These are phyloP conservation scores for Chrysolina oricalcia DNA, from an alignment of 2,888 invertebrate genomes.

Conservation along the genomic window DNA sequence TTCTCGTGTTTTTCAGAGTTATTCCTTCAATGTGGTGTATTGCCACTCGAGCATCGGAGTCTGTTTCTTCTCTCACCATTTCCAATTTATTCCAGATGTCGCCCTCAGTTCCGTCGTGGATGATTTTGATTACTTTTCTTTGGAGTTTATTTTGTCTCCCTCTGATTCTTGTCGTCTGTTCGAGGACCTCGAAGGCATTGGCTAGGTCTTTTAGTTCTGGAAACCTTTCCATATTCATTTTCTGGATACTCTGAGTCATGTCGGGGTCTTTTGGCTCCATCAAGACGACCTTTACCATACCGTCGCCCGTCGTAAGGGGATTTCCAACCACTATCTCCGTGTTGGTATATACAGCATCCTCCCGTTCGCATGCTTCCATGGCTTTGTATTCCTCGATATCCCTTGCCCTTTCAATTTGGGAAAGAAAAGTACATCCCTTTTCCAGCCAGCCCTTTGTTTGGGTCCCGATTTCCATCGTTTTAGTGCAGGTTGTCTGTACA, in stretches of 20 bases:
- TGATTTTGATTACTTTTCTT: slow-evolving; percentile 15
- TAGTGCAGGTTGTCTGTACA: background rate
- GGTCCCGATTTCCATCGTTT: background rate
- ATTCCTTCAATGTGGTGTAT: too few species aligned
- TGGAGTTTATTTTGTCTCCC: background rate
- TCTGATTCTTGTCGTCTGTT: slow-evolving; percentile 29
- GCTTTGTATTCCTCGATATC: background rate
- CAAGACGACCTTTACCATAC: slow-evolving; percentile 32
- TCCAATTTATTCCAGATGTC: slow-evolving; percentile 18
- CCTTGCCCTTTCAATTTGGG: background rate
- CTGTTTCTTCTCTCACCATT: background rate
- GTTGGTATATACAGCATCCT: slow-evolving; percentile 1
- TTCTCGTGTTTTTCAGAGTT: too few species aligned
- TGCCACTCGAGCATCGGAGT: too few species aligned
- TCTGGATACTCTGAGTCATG: slow-evolving; percentile 35
- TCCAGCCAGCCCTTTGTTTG: background rate
- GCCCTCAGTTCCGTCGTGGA: too few species aligned
- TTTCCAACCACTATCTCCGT: slow-evolving; percentile 13
- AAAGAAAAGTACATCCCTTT: background rate
- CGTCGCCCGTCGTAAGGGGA: slow-evolving; percentile 12
- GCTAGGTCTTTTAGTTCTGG: slow-evolving; percentile 26
- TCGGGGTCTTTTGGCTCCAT: slow-evolving; percentile 35
- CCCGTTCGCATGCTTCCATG: background rate
- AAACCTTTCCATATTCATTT: too few species aligned
- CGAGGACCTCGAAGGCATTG: slow-evolving; percentile 30